Base-by-base conservation (phyloP, 2,797 vertebrate species). In the Cyprinella venusta region DNA sequence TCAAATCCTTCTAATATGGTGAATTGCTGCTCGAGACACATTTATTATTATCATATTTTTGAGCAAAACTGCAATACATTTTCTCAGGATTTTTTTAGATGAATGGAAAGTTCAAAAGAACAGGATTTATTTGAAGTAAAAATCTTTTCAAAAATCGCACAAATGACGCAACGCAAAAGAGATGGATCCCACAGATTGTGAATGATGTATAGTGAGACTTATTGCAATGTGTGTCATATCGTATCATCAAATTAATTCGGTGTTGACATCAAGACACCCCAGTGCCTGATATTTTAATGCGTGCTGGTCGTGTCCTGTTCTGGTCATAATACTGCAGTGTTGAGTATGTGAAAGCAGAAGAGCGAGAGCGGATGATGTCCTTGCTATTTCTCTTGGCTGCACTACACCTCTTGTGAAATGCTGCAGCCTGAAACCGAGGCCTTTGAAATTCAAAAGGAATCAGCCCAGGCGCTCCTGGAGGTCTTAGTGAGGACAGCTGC, bases 401-500 rank as follows among this genome's bases (percentile, higher is more conserved):
- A 48, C 65, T 36, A 87, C 89, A 87, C 82, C 86, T 74, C 86
- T 85, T 85, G 65, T 85, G 74, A 88, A 88, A 90, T 88, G 61
- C 56, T 78, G 83, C 86, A 85, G 85, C 61, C 74, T 50, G 74
- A 80, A 64, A 87, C 56, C 81, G 87, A 91, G 86, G 48, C 72
- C 67, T 88, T 86, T 86, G 64, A 77, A 81, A 92, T 81, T 87
- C 87, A 84, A 85, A 87, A 86, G 21, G 40, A 90, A 87, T 86
- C 85, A 85, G 90, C 87, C 84, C 75, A n/a, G 71, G 40, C 82
- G 48, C 79, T 87, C 76, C 82, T 50, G 50, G 40, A 87, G 61
- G 6, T 63, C 59, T 63, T 24, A 7, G 13, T 15, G 6, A 30
- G 86, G 87, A 90, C 90, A 92, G 88, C 90, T 93, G 91, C 78